Percentiles rank a stretch among this genome's conserved stretches.
Conservation (phyloP, 2,888 invertebrate genomes). For the Drosophila aldrichi region DNA sequence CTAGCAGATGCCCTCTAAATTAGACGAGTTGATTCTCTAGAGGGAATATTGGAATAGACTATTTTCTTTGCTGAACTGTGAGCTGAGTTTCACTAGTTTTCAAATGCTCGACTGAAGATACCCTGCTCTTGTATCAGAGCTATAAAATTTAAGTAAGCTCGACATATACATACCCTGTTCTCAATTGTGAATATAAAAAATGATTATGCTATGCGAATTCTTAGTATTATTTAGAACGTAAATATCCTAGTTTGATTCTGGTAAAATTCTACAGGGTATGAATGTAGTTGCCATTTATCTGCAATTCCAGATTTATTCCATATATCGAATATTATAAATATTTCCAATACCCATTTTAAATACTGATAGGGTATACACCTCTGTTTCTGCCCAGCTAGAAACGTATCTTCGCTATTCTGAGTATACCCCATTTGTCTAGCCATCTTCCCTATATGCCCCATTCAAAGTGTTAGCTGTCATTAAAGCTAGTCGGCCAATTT, state of each 20-base stretch:
- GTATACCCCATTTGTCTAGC: background rate
- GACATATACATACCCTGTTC: background rate
- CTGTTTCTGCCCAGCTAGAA: background rate
- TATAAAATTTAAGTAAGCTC: no score
- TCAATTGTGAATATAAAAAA: background rate
- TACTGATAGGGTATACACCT: background rate
- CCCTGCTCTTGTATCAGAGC: background rate
- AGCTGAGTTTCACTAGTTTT: no score
- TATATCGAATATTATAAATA: no score
- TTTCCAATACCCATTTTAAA: background rate
- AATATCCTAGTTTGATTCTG: no score
- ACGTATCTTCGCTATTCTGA: background rate
- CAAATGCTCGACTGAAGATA: no score
- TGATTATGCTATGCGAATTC: no score
- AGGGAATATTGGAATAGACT: background rate
- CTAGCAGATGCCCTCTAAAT: background rate
- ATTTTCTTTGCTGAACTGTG: no score
- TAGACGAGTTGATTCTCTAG: background rate
- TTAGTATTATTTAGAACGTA: no score
- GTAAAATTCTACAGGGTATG: no score
- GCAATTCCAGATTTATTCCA: no score
- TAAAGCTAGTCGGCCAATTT: slow-evolving; percentile 30
- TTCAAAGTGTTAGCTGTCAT: background rate
- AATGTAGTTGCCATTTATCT: no score
- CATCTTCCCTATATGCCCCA: background rate